These are phyloP conservation scores for Numida meleagris DNA, from an alignment of 2,113 vertebrate species.

Conservation along the genomic window DNA sequence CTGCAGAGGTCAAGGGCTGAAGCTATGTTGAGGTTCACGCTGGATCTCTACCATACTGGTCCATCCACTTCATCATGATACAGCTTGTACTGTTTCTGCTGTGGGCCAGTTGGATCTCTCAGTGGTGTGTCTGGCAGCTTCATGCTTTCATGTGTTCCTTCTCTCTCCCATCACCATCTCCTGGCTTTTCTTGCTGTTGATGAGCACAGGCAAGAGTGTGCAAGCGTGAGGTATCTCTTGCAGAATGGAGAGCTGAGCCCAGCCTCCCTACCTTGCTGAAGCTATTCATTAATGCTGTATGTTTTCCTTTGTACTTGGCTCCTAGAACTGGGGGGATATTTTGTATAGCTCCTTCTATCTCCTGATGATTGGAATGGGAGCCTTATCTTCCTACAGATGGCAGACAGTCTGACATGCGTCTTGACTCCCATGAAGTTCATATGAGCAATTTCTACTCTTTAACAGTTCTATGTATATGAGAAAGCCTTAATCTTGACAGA, in stretches of 20 bases:
- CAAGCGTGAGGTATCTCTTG: not conserved
- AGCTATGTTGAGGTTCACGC: not conserved
- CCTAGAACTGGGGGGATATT: not conserved
- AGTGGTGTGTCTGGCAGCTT: not conserved
- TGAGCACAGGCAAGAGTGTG: not conserved
- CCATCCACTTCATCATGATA: not conserved
- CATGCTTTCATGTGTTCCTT: not conserved
- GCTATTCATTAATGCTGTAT: not conserved
- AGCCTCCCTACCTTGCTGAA: not conserved
- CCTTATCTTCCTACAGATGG: too few species aligned
- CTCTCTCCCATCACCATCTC: not conserved
- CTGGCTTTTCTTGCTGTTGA: not conserved
- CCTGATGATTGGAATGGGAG: not conserved
- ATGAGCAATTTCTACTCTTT: not conserved
- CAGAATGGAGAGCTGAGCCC: not conserved
- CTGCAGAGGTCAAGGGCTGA: not conserved
- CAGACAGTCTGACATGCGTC: not conserved
- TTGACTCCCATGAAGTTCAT: not conserved
- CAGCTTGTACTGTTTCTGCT: not conserved
- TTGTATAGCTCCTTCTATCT: not conserved
- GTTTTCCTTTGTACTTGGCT: not conserved
- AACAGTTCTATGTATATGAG: not conserved
- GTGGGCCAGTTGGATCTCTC: not conserved
- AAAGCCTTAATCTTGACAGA: not conserved
- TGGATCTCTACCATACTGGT: not conserved